phyloP scores from a whole-genome alignment of 2,888 invertebrate genomes.

The Pseudeuparius sepicola region DNA sequence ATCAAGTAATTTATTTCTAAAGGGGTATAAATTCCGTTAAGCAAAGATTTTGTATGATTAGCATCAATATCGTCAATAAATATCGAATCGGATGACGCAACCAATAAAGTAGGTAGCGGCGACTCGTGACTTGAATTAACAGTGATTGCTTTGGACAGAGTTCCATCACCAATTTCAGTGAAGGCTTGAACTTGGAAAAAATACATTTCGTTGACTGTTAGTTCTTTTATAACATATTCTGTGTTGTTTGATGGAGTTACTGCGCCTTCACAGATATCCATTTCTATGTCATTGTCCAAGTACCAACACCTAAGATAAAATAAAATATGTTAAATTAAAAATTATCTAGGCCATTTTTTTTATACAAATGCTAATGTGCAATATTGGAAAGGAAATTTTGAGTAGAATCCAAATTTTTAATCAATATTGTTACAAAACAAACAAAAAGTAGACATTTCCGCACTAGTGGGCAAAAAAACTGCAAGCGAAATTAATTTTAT shows the following conservation, averaged over 20 bases:
- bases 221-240: constrained; percentile 47
- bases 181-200: constrained; percentile 72
- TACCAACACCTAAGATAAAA: constrained; percentile 48
- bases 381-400: too few relatives aligned
- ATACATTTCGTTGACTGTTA: constrained; percentile 54
- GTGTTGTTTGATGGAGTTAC: constrained; percentile 42
- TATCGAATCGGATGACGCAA: constrained; percentile 63
- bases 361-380: too few relatives aligned
- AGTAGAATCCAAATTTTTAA: too few relatives aligned
- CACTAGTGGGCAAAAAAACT: too few relatives aligned
- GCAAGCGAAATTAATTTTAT: too few relatives aligned
- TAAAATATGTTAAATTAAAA: constrained; percentile 3
- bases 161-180: constrained; percentile 68
- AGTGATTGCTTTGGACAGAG: constrained; percentile 53
- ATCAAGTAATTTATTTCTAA: constrained; percentile 58
- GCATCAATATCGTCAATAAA: constrained; percentile 68
- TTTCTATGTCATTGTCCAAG: constrained; percentile 37
- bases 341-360: too few relatives aligned
- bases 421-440: too few relatives aligned
- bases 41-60: constrained; percentile 44
- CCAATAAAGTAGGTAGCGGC: constrained; percentile 69
- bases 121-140: constrained; percentile 60
- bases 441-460: too few relatives aligned
- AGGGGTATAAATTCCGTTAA: constrained; percentile 57
- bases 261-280: constrained; percentile 45